phyloP scores from a whole-genome alignment of 2,888 invertebrate genomes.

The Cryptocephalus primarius region DNA sequence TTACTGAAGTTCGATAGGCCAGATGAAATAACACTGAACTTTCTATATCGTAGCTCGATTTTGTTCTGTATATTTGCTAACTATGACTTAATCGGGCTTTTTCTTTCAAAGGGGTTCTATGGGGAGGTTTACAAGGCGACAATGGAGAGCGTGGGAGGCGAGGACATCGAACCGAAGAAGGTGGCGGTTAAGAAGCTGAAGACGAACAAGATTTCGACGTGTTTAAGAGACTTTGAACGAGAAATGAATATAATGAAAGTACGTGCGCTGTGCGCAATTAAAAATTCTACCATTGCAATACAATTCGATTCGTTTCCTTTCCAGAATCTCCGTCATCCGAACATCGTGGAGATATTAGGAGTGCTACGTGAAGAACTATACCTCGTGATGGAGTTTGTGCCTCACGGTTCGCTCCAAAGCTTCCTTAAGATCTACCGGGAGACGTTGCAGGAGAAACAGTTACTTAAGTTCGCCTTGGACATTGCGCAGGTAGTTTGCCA shows the following conservation, averaged over 20 bases:
- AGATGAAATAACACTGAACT: too few species aligned
- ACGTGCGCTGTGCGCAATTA: slow-evolving; percentile 8
- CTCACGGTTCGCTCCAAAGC: slow-evolving; percentile 70
- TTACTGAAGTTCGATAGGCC: too few species aligned
- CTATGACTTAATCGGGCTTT: too few species aligned
- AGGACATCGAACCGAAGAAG: slow-evolving; percentile 40
- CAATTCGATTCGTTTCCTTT: slow-evolving; percentile 10
- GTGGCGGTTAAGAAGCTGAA: slow-evolving; percentile 62
- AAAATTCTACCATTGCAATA: background rate
- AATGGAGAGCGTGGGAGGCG: slow-evolving; percentile 45
- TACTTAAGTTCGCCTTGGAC: slow-evolving; percentile 70
- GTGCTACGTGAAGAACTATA: slow-evolving; percentile 66
- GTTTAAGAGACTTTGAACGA: slow-evolving; percentile 64
- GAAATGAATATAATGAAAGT: slow-evolving; percentile 86
- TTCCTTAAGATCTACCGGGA: slow-evolving; percentile 68
- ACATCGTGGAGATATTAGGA: slow-evolving; percentile 80
- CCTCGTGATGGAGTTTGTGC: slow-evolving; percentile 83
- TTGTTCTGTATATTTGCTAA: too few species aligned
- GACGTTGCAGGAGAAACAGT: slow-evolving; percentile 47
- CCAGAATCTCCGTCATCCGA: slow-evolving; percentile 70
- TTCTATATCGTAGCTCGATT: too few species aligned
- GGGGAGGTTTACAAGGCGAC: slow-evolving; percentile 75
- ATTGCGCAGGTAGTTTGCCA: slow-evolving; percentile 52
- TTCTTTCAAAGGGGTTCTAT: slow-evolving; percentile 58
- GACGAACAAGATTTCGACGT: slow-evolving; percentile 38